Conservation (phyloP, 1,140 invertebrate genomes). For the Caenorhabditis brenneri region DNA sequence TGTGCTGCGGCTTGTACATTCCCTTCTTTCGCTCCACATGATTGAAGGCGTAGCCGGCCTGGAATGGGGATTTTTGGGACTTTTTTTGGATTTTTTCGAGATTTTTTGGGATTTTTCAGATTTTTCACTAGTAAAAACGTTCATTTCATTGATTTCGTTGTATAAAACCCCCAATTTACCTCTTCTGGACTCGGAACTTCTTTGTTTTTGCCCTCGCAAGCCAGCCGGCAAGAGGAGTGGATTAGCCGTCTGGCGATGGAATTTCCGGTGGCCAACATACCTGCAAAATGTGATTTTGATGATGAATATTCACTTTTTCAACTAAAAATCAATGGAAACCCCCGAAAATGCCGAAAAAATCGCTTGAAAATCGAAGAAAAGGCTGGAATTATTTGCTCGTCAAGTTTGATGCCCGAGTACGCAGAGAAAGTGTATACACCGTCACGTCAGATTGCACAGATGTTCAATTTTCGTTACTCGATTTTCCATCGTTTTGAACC, state of each 20-base stretch:
- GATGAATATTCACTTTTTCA: no score
- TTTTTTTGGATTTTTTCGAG: neutral
- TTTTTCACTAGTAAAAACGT: no score
- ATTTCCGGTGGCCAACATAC: neutral
- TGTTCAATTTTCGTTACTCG: neutral
- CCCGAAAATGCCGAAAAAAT: neutral
- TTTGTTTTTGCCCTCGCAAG: neutral
- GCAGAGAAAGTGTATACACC: neutral
- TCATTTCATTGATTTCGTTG: no score
- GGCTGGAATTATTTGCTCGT: neutral
- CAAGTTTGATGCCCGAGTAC: neutral
- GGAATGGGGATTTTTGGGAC: neutral
- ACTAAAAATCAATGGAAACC: neutral
- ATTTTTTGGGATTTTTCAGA: neutral
- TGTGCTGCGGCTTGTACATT: slow-evolving; percentile 67
- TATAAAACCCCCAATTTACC: neutral
- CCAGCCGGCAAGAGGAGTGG: neutral
- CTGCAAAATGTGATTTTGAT: neutral
- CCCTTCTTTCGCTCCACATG: slow-evolving; percentile 67
- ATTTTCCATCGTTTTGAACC: neutral
- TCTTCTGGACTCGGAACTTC: slow-evolving; percentile 35
- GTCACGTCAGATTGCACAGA: neutral
- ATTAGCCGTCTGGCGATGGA: neutral
- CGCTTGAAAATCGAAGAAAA: neutral
- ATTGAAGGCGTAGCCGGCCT: slow-evolving; percentile 62